Evolutionary conservation across 2,888 invertebrate species (phyloP), one percentile per base, ranked within the genome.

Genomic region (Perdita meconis): DNA sequence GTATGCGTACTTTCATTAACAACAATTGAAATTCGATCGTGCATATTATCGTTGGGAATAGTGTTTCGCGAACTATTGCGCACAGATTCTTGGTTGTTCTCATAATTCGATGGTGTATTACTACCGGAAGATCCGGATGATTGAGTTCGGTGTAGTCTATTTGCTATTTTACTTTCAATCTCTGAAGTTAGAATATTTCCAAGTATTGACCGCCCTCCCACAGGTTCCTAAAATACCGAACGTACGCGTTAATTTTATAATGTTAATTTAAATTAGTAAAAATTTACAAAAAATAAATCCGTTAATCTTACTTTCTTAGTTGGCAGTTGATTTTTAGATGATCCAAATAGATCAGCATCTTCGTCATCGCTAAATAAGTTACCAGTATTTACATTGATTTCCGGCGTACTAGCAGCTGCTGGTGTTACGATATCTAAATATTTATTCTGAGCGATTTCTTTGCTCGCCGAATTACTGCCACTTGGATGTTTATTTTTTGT

Each of bases 141-240:
- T 13, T 82, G 78, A 30, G 78, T 85, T 19, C 86, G 87, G 10
- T 80, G 81, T 38, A 87, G 78, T 30, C 80, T 88, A 51, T 77
- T 84, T 13, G 88, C 85, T 50, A 89, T 67, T 64, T 83, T 88
- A 42, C 61, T 86, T 8, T 86, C 82, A 13, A 87, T 76, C 34
- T 84, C 83, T 2, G 89, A 86, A 0, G 87, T 71, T 26, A 86
- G 65, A n/a, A 88, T 84, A 24, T 88, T 79, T n/a, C 94, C 95
- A 82, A 95, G 94, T 47, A 95, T 89, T 8, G 95, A 94, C 57
- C 95, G 94, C 0, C 94, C 95, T 1, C 95, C 95, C 3, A 93
- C 87, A 5, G 95, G 94, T 93, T 94, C 95, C 95, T 95, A 92
- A 59, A 91, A 90, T 38, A 13, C 22, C 6, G n/a, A 40, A 42